phyloP scores from a whole-genome alignment of 2,797 vertebrate species.

The Lerista edwardsae region DNA sequence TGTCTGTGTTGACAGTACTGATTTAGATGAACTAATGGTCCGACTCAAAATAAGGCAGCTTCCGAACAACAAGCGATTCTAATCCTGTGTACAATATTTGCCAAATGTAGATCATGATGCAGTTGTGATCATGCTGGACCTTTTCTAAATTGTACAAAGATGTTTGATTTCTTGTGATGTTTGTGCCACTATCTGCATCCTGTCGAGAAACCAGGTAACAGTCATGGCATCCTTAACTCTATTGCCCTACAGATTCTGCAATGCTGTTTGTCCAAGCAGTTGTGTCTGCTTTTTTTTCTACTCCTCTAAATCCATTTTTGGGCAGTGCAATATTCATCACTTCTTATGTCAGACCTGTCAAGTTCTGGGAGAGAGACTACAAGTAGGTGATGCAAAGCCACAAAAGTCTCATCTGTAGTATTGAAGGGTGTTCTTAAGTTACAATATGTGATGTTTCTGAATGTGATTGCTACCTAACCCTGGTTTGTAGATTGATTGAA shows the following conservation, averaged over 20 bases:
- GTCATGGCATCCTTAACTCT: constrained; percentile 80
- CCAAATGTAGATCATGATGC: not conserved
- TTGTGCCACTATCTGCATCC: not conserved
- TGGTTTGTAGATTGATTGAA: not conserved
- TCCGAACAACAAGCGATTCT: not conserved
- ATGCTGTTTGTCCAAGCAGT: constrained; percentile 96
- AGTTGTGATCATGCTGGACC: not conserved
- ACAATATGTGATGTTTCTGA: not conserved
- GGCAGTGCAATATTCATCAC: constrained; percentile 99
- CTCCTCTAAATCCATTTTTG: constrained; percentile 95
- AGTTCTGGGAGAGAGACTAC: constrained; percentile 99
- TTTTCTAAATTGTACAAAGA: not conserved
- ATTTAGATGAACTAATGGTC: too few species aligned
- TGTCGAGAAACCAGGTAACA: not conserved
- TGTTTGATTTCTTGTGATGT: not conserved
- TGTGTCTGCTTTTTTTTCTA: constrained; percentile 93
- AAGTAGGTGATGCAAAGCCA: constrained; percentile 82
- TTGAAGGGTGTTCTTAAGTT: not conserved
- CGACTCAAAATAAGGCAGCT: too few species aligned
- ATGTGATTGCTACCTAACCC: not conserved
- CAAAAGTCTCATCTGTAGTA: constrained; percentile 2
- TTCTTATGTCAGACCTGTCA: constrained; percentile 95
- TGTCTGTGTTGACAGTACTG: too few species aligned
- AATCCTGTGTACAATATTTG: not conserved
- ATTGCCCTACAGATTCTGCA: constrained; percentile 86